Evolutionary conservation across 2,888 invertebrate species (phyloP), one percentile per base, ranked within the genome.

Genomic region (Zhengitettix transpicula): DNA sequence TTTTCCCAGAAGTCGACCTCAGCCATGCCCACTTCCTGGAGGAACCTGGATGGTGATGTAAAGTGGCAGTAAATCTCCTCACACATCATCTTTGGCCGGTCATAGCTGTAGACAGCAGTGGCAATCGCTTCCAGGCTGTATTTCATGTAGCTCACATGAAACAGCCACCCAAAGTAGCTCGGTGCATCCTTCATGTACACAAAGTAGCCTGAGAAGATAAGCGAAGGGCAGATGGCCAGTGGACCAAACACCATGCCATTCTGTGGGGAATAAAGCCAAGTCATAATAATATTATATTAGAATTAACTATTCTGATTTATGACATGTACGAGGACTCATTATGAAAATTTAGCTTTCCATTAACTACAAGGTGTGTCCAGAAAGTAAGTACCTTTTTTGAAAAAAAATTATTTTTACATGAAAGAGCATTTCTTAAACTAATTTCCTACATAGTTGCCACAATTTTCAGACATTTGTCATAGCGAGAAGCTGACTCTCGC

Each of bases 141-240:
- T 67, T 92, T 91, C 44, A 93, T 76, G 72, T 91, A 95, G 0
- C 94, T 94, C 42, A 85, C 73, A 70, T 94, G 87, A 68, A 94
- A 92, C 42, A 95, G 67, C 92, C 93, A 95, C 55, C 82, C 82
- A 64, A 92, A 75, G 67, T 82, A 82, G 0, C 74, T 72, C 10
- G 91, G 91, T 1, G 92, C 87, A 67, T 93, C 90, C 66, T 80
- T 81, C 67, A 88, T 79, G 68, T 85, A 87, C 1, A 96, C 83
- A 71, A 96, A 95, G 75, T 94, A 95, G 9, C 96, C 96, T 59
- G 92, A 91, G 75, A 96, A 95, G 66, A 92, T 79, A 40, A 89
- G 80, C 70, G 94, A 91, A 0, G 96, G 95, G 71, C 90, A 82
- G 64, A 89, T 82, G 67, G 86, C 81, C 65, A 95, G 83, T 10